Conservation (phyloP, 2,888 invertebrate genomes). For the Hyposoter didymator region DNA sequence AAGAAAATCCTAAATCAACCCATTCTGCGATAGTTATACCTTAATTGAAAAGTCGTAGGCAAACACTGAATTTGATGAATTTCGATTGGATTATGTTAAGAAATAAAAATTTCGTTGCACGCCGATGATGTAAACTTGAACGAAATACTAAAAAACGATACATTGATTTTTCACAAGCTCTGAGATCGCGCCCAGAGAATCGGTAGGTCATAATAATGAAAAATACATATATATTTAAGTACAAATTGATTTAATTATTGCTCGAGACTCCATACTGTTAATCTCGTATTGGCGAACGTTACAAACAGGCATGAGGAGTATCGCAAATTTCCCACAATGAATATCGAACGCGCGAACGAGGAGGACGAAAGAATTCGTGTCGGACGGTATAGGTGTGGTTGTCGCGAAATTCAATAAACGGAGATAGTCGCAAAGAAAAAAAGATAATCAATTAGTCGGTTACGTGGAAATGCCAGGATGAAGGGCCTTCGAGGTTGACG, state of each 20-base stretch:
- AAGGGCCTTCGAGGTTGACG: background rate
- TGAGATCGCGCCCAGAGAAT: background rate
- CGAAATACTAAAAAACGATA: too few relatives aligned
- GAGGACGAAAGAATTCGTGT: conserved; percentile 40
- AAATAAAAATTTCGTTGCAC: too few relatives aligned
- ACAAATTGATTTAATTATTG: conserved; percentile 79
- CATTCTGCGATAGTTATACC: too few relatives aligned
- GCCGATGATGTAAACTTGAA: too few relatives aligned
- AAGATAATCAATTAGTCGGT: conserved; percentile 2
- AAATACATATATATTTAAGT: conserved; percentile 74
- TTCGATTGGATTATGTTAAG: too few relatives aligned
- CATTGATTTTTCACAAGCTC: background rate
- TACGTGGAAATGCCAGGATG: background rate
- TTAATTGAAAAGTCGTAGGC: too few relatives aligned
- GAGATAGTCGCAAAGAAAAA: background rate
- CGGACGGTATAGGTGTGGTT: conserved; percentile 44
- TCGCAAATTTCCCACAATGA: conserved; percentile 16
- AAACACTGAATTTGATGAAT: too few relatives aligned
- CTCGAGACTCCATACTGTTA: conserved; percentile 66
- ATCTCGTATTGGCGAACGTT: conserved; percentile 40
- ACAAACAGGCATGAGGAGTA: conserved; percentile 23
- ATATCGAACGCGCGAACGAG: conserved; percentile 45
- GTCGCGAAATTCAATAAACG: conserved; percentile 34
- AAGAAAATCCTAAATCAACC: too few relatives aligned
- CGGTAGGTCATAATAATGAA: conserved; percentile 22